Conservation (phyloP, 1,140 invertebrate species). For the Brachionus paranguensis region DNA sequence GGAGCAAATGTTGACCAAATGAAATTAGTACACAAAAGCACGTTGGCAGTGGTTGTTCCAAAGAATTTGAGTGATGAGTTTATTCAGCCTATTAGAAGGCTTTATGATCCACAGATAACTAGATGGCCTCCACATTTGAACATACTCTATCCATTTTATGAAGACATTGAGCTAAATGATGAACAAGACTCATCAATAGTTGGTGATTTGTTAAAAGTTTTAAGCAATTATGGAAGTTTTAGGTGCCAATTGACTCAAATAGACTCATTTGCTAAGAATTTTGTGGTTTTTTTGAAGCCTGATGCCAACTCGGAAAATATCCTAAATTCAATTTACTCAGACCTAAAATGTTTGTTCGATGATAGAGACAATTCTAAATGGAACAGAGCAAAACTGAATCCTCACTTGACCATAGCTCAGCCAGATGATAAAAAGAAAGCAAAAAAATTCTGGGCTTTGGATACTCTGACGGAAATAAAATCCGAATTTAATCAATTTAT, state of each 20-base stretch:
- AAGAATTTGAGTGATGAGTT: slow-evolving; percentile 32
- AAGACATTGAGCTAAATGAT: not conserved
- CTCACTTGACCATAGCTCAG: slow-evolving; percentile 36
- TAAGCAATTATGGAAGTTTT: not conserved
- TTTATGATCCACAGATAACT: slow-evolving; percentile 9
- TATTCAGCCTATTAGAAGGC: not conserved
- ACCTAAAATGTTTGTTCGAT: not conserved
- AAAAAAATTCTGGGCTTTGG: not conserved
- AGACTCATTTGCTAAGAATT: slow-evolving; percentile 5
- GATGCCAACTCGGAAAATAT: not conserved
- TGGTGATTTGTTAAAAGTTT: not conserved
- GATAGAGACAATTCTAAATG: not conserved
- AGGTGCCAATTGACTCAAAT: not conserved
- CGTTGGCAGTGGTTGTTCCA: not conserved
- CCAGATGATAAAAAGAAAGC: not conserved
- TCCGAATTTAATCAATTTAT: not conserved
- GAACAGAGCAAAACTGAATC: not conserved
- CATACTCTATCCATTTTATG: slow-evolving; percentile 27
- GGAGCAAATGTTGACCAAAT: not conserved
- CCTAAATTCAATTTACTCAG: slow-evolving; percentile 1
- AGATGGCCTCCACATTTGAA: slow-evolving; percentile 39
- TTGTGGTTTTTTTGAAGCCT: slow-evolving; percentile 13
- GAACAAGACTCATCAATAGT: not conserved
- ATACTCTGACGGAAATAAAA: not conserved
- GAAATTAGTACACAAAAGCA: slow-evolving; percentile 18